Evolutionary conservation across 64 coral and sea anemone species (phyloP), one percentile per base, ranked within the genome.

Genomic region (Catalaphyllia jardinei): DNA sequence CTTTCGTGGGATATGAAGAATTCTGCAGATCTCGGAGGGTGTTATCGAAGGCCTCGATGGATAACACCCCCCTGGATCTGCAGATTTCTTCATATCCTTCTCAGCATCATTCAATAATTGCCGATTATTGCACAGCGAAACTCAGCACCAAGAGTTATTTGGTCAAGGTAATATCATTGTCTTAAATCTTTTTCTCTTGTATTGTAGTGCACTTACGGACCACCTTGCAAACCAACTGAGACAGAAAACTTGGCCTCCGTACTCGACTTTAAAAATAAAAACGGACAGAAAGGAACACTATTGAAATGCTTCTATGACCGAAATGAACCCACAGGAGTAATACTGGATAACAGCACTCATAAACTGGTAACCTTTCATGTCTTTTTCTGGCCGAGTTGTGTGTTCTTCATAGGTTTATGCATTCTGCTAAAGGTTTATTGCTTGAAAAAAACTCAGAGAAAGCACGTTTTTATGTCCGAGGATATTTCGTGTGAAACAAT

Each of bases 161-260:
- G 4, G 8, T 25, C 65, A 6, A 27, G 4, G n/a, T 69, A 69
- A 25, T 69, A n/a, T 8, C 10, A 11, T 22, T n/a, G 4, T 69
- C 65, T 27, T 25, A 22, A 20, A 7, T 77, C 1, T 8, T 9
- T 22, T 46, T 50, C 1, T 51, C 74, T 77, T 77, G 7, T 49
- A 77, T 77, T 77, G 22, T 22, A 79, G 76, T 79, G 76, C 11
- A 79, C 76, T 0, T 79, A 55, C 50, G 76, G 76, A 55, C 76
- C 76, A 14, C 22, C 46, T 79, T 79, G 76, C 51, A 29, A 57
- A n/a, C 11, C 76, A 28, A 51, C 59, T 22, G 25, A 55, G n/a
- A 55, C 25, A 20, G 19, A 55, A 52, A 79, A 79, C 51, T 16
- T 79, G 10, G 49, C 46, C 0, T 79, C 76, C 0, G 76, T 79